These are phyloP conservation scores for Esperia sulphurella DNA, from an alignment of 2,888 invertebrate species.

Conservation along the genomic window DNA sequence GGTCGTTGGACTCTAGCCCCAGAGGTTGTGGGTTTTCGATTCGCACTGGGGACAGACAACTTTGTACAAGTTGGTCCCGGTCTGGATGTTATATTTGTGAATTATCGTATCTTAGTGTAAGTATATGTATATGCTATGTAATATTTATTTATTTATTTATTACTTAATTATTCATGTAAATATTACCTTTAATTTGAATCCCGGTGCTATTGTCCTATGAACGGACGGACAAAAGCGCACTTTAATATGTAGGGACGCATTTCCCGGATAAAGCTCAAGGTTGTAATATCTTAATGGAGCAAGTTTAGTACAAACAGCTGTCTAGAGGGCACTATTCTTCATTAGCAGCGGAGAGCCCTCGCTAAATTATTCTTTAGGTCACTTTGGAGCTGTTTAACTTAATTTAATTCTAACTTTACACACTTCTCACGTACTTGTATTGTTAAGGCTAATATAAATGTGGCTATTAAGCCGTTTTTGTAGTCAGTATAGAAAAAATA, in stretches of 20 bases:
- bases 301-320: constrained; percentile 68
- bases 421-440: constrained; percentile 53
- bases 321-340: constrained; percentile 70
- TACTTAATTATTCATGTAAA: too few species aligned
- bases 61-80: too few species aligned
- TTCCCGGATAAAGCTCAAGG: constrained; percentile 12
- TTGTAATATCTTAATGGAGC: constrained; percentile 72
- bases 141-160: too few species aligned
- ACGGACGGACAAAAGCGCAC: too few species aligned
- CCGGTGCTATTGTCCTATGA: too few species aligned
- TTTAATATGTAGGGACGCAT: neutral
- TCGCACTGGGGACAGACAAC: too few species aligned
- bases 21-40: too few species aligned
- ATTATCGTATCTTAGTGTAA: too few species aligned
- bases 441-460: constrained; percentile 34
- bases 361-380: constrained; percentile 75
- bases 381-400: constrained; percentile 72
- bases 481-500: neutral
- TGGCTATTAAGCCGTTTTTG: neutral
- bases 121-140: too few species aligned
- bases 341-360: constrained; percentile 61
- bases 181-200: too few species aligned
- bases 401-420: constrained; percentile 69
- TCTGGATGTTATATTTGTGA: too few species aligned
- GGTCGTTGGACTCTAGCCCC: too few species aligned